Percentiles rank a stretch among this genome's conserved stretches.
Evolutionary conservation across 2,888 invertebrate species (phyloP).

Genomic region (Apodemia mormo): DNA sequence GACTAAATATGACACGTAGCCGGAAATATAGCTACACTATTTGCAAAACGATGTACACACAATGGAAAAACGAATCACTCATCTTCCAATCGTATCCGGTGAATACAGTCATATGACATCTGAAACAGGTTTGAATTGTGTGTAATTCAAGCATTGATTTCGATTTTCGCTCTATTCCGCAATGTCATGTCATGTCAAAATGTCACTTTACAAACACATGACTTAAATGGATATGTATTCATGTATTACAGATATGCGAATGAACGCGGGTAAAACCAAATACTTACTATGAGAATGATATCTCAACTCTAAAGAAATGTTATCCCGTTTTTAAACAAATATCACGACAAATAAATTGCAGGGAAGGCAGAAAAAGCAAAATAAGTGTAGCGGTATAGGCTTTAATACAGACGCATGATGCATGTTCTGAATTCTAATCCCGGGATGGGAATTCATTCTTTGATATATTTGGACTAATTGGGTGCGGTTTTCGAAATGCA

Average conservation of each 20-base stretch:
- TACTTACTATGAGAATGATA: no score
- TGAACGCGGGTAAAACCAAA: not conserved
- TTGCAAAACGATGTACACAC: not conserved
- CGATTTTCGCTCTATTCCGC: constrained; percentile 48
- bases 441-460: no score
- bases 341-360: no score
- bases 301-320: no score
- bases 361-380: no score
- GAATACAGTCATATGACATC: constrained; percentile 37
- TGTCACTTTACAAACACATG: constrained; percentile 45
- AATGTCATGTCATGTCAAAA: constrained; percentile 61
- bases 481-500: no score
- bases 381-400: no score
- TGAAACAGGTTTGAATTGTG: constrained; percentile 47
- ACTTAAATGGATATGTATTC: constrained; percentile 40
- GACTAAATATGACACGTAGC: not conserved
- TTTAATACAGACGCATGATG: no score
- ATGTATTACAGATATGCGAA: not conserved
- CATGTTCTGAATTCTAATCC: no score
- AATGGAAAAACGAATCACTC: not conserved
- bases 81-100: constrained; percentile 1
- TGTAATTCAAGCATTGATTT: constrained; percentile 58
- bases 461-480: no score
- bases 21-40: not conserved
- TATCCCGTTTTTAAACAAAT: no score